phyloP scores from a whole-genome alignment of 2,797 vertebrate genomes.

The Catamblyrhynchus diadema region DNA sequence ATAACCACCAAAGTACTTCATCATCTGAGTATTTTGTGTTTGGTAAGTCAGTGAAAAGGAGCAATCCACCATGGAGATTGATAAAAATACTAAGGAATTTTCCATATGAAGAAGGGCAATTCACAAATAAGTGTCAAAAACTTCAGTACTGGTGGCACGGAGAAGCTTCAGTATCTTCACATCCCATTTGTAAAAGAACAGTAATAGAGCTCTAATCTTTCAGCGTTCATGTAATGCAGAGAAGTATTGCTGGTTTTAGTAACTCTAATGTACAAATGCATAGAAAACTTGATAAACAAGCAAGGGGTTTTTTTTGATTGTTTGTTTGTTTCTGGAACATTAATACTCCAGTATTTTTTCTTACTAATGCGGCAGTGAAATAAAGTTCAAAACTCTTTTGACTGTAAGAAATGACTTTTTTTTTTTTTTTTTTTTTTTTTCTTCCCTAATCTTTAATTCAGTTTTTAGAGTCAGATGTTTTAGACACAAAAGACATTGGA shows the following conservation, averaged over 20 bases:
- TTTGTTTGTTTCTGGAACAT: not conserved
- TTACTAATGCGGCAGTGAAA: not conserved
- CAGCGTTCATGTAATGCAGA: not conserved
- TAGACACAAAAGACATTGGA: not conserved
- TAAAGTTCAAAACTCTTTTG: not conserved
- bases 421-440: not conserved
- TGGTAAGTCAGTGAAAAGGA: not conserved
- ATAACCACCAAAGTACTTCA: not conserved
- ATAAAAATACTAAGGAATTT: not conserved
- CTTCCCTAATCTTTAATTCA: not conserved
- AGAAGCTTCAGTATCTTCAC: not conserved
- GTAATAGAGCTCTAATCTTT: not conserved
- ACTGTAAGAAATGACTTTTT: not conserved
- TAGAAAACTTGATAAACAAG: not conserved
- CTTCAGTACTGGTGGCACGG: not conserved
- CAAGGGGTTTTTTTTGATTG: rapidly evolving
- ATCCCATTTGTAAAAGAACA: not conserved
- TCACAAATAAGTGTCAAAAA: not conserved
- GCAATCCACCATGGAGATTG: not conserved
- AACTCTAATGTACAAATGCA: not conserved
- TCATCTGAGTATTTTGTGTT: not conserved
- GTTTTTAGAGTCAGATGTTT: not conserved
- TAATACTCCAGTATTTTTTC: not conserved
- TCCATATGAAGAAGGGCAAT: not conserved
- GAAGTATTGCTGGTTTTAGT: not conserved